Base-by-base conservation (phyloP, 2,113 vertebrate species). In the Gymnobelideus leadbeateri region DNA sequence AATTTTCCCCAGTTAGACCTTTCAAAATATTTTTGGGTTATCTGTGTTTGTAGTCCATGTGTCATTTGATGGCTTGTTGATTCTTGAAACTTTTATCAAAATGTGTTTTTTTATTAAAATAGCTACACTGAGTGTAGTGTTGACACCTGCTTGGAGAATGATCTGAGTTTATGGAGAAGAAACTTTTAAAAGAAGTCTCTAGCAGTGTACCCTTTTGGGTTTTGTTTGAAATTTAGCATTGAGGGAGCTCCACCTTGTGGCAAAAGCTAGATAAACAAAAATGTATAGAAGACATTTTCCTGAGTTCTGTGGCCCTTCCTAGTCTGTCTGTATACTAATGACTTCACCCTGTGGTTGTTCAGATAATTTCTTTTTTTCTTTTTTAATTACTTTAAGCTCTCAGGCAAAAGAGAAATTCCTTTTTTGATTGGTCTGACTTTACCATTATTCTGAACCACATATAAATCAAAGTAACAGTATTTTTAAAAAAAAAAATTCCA, bases 191-290 rank as follows among this genome's bases (percentile, higher is more conserved):
- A 94, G 68, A 68, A 93, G 5, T 90, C 93, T 92, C 57, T n/a
- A 47, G 26, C 92, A 25, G 43, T 28, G n/a, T 49, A 0, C 26
- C 11, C 12, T 54, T 92, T 37, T 52, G 61, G 0, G 31, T 92
- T 95, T 94, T 51, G 89, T 94, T 31, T 2, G 53, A n/a, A 91
- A 90, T 37, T 84, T 46, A 26, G 61, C 0, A 0, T 96, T 92
- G 91, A 96, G 95, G 96, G 95, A 97, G 96, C 95, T 51, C 98
- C 98, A 97, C 97, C 98, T 97, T 96, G 97, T 98, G 98, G 93
- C 57, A 21, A 54, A 2, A 57, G 25, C 21, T 97, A 52, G 43
- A 68, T 0, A 0, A 94, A 51, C 52, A 14, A 84, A 77, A 84
- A 23, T 43, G 50, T 94, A 28, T 89, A 90, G 84, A 10, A 91